These are phyloP conservation scores for Cartodere bifasciata DNA, from an alignment of 2,888 invertebrate species.

Conservation along the genomic window DNA sequence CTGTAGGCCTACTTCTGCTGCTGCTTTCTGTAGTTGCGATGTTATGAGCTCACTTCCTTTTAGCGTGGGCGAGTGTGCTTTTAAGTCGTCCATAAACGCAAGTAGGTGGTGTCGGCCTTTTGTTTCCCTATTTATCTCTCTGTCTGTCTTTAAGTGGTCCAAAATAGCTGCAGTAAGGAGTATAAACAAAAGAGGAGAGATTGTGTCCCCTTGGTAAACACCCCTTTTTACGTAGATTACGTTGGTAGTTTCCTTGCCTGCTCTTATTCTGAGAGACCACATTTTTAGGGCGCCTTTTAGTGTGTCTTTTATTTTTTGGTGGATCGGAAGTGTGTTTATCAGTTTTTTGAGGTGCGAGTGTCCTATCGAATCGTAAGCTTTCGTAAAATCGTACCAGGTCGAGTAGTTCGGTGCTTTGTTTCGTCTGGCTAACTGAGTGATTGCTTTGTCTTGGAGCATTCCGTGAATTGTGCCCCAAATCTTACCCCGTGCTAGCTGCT, in stretches of 20 bases:
- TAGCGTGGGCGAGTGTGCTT: slow-evolving; percentile 6
- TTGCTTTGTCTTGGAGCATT: slow-evolving; percentile 16
- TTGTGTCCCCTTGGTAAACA: slow-evolving; percentile 10
- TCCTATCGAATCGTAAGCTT: slow-evolving; percentile 11
- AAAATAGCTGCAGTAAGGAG: slow-evolving; percentile 14
- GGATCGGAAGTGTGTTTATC: slow-evolving; percentile 11
- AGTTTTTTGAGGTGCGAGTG: slow-evolving; percentile 12
- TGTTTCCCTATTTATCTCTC: slow-evolving; percentile 1
- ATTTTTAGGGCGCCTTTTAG: not conserved
- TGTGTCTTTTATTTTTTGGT: slow-evolving; percentile 1
- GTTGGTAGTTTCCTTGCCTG: not conserved
- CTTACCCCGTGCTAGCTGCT: slow-evolving; percentile 14
- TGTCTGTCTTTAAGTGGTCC: slow-evolving; percentile 7
- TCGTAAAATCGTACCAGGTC: slow-evolving; percentile 15
- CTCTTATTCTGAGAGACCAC: not conserved
- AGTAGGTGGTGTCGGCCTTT: slow-evolving; percentile 4
- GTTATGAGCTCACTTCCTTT: slow-evolving; percentile 8
- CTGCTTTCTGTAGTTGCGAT: not conserved
- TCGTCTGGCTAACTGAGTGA: slow-evolving; percentile 12
- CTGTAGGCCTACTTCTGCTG: slow-evolving; percentile 8
- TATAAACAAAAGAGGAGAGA: slow-evolving; percentile 13
- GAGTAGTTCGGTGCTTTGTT: slow-evolving; percentile 12
- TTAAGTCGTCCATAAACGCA: slow-evolving; percentile 12
- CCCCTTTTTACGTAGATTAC: slow-evolving; percentile 3
- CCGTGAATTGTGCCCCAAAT: slow-evolving; percentile 20